phyloP scores from a whole-genome alignment of 2,888 invertebrate species.

The Eupithecia centaureata region DNA sequence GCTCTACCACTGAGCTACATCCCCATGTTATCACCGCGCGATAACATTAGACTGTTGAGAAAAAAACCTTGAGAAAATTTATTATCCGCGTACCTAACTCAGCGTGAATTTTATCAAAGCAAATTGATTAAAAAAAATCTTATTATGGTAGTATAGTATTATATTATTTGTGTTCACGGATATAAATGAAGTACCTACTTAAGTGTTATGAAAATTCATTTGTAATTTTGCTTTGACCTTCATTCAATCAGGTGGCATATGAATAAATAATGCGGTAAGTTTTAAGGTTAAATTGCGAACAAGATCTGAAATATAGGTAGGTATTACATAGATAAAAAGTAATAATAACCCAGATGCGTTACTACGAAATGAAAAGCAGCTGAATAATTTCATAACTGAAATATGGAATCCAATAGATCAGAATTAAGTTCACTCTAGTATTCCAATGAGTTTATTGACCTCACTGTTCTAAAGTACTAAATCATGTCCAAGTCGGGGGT shows the following conservation, averaged over 20 bases:
- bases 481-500: constrained; percentile 37
- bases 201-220: too few species aligned
- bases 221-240: background rate
- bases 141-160: too few species aligned
- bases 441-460: constrained; percentile 6
- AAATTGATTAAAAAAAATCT: background rate
- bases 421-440: constrained; percentile 10
- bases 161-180: too few species aligned
- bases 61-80: background rate
- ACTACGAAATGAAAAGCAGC: background rate
- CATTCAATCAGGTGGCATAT: too few species aligned
- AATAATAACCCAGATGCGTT: background rate
- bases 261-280: too few species aligned
- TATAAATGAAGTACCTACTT: too few species aligned
- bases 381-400: background rate
- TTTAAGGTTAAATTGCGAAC: background rate
- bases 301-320: background rate
- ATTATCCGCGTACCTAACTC: background rate
- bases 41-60: background rate
- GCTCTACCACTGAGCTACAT: constrained; percentile 99
- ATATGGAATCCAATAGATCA: constrained; percentile 10
- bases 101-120: background rate
- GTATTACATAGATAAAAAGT: too few species aligned
- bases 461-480: constrained; percentile 31
- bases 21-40: constrained; percentile 70